Percentiles rank a stretch among this genome's conserved stretches.
These are phyloP conservation scores for Euura lappo DNA, from an alignment of 1,140 invertebrate species.

Conservation along the genomic window DNA sequence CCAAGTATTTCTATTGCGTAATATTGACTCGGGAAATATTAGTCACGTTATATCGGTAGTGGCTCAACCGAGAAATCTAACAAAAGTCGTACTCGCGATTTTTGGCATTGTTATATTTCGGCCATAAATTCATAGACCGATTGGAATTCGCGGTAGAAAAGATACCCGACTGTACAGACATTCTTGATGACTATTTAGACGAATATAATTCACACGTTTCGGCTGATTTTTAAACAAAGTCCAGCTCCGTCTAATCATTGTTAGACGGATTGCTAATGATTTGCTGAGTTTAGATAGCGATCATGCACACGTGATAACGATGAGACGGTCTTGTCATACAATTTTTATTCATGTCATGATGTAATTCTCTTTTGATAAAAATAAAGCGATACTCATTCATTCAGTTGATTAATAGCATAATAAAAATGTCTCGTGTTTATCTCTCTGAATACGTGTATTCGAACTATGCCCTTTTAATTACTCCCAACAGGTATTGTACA, in stretches of 20 bases:
- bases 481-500: neutral
- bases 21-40: slow-evolving; percentile 1
- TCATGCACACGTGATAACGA: too few species aligned
- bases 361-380: too few species aligned
- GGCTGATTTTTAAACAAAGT: too few species aligned
- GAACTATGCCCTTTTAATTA: neutral
- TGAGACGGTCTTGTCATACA: too few species aligned
- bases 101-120: slow-evolving; percentile 4
- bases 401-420: neutral
- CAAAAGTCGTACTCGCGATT: neutral
- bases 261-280: too few species aligned
- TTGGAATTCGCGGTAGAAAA: neutral
- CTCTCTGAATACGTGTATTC: neutral
- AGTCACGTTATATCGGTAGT: neutral
- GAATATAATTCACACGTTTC: too few species aligned
- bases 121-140: neutral
- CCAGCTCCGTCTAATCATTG: too few species aligned
- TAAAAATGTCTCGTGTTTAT: neutral
- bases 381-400: too few species aligned
- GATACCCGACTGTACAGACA: too few species aligned
- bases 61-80: neutral
- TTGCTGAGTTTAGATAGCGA: too few species aligned
- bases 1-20: slow-evolving; percentile 4
- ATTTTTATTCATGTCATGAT: too few species aligned
- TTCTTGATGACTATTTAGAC: too few species aligned